Percentiles rank a stretch among this genome's conserved stretches.
phyloP scores from a whole-genome alignment of 1,140 invertebrate genomes.

The Apolygus lucorum region DNA sequence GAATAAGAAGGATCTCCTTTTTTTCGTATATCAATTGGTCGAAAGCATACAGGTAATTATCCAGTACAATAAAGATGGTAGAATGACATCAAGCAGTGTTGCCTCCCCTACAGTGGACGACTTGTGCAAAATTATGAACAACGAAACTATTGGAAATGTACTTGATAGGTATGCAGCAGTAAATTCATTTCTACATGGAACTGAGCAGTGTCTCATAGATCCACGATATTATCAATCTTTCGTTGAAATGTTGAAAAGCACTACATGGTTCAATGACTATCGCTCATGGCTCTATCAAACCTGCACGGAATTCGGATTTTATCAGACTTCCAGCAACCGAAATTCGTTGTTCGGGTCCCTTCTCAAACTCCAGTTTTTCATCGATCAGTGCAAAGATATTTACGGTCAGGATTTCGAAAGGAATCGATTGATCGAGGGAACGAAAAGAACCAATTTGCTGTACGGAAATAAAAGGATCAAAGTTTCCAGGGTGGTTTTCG shows the following conservation, averaged over 20 bases:
- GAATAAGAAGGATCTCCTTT: conserved; percentile 62
- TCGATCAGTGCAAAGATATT: conserved; percentile 73
- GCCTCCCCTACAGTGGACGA: conserved; percentile 23
- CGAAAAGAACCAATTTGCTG: conserved; percentile 54
- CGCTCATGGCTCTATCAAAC: conserved; percentile 92
- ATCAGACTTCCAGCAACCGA: conserved; percentile 67
- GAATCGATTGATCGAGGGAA: conserved; percentile 36
- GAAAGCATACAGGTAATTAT: conserved; percentile 78
- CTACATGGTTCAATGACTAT: conserved; percentile 39
- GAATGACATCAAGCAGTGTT: conserved; percentile 36
- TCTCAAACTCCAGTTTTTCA: conserved; percentile 70
- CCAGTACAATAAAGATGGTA: conserved; percentile 92
- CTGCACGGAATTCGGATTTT: conserved; percentile 92
- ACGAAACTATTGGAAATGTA: conserved; percentile 48
- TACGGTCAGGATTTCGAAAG: conserved; percentile 48
- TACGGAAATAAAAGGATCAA: conserved; percentile 65
- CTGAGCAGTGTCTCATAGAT: not conserved
- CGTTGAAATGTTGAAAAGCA: not conserved
- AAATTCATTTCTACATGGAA: not conserved
- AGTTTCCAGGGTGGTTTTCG: conserved; percentile 69
- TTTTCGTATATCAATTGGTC: conserved; percentile 70
- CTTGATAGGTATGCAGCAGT: conserved; percentile 45
- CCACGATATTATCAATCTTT: too few relatives aligned
- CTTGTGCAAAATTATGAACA: conserved; percentile 54
- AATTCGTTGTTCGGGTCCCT: conserved; percentile 54